phyloP scores from a whole-genome alignment of 2,888 invertebrate genomes.

The Dynastes hyllus region DNA sequence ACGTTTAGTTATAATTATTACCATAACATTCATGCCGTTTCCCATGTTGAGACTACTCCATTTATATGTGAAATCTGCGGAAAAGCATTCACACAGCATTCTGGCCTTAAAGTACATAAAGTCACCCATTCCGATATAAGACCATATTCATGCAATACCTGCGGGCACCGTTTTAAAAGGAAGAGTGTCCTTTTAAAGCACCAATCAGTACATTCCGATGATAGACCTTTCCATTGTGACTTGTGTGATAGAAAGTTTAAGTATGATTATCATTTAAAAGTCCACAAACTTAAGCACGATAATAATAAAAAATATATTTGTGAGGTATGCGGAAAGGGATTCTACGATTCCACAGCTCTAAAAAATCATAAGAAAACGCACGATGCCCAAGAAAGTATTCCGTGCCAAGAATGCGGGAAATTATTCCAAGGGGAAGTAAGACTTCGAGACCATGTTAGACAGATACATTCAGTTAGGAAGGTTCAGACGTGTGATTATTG shows the following conservation, averaged over 20 bases:
- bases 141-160: background rate
- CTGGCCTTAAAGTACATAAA: background rate
- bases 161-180: background rate
- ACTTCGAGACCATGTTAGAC: background rate
- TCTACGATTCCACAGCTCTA: background rate
- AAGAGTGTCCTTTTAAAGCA: background rate
- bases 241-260: background rate
- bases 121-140: background rate
- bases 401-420: conserved; percentile 1
- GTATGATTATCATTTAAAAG: background rate
- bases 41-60: background rate
- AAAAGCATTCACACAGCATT: background rate
- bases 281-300: background rate
- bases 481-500: conserved; percentile 5
- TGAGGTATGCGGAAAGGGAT: background rate
- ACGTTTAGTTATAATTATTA: background rate
- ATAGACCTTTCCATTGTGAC: background rate
- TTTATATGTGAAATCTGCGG: background rate
- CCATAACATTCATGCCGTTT: background rate
- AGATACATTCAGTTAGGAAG: background rate
- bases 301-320: background rate
- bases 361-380: background rate
- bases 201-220: background rate
- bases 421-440: background rate
- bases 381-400: background rate